Evolutionary conservation across 2,113 vertebrate species (phyloP).

Genomic region (Bubo blakistoni): DNA sequence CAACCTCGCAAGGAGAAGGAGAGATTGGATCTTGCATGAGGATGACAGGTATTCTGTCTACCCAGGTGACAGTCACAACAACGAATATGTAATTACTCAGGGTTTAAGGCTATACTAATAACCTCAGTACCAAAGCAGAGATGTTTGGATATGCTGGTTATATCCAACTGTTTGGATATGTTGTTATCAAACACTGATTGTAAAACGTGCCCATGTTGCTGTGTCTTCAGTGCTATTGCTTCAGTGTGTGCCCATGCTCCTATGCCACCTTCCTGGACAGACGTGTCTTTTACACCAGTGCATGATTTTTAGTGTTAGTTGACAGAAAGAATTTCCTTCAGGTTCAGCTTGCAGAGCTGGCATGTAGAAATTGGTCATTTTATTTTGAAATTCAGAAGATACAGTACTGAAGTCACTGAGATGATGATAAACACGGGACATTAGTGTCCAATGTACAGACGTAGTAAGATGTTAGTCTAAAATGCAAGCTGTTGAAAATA

Average conservation of each 20-base stretch:
- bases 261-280: not conserved
- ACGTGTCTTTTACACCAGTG: fast-evolving
- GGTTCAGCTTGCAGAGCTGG: not conserved
- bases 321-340: not conserved
- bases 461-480: not conserved
- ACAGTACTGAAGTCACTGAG: not conserved
- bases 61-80: not conserved
- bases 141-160: not conserved
- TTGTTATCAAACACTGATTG: not conserved
- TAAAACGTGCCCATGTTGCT: fast-evolving
- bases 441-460: not conserved
- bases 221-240: fast-evolving
- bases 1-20: not conserved
- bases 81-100: not conserved
- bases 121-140: not conserved
- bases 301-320: not conserved
- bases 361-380: fast-evolving
- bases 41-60: not conserved
- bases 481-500: not conserved
- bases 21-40: fast-evolving
- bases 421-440: not conserved
- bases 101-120: not conserved
- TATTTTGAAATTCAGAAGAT: not conserved
- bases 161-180: too few relatives aligned
- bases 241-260: not conserved